phyloP scores from a whole-genome alignment of 2,113 vertebrate species.

The Melanerpes aurifrons region DNA sequence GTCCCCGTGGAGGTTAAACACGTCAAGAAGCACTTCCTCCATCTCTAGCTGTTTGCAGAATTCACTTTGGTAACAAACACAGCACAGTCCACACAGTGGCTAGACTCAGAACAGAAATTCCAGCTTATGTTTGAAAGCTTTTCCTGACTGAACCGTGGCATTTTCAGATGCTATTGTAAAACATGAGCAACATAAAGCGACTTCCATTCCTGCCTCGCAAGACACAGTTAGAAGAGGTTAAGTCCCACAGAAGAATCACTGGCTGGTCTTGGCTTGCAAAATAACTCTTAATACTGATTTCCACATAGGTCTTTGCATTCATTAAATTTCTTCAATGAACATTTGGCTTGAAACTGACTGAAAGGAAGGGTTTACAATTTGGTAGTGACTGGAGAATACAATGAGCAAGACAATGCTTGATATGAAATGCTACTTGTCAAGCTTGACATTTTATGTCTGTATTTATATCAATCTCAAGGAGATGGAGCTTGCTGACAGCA shows the following conservation, averaged over 20 bases:
- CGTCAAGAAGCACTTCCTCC: not conserved
- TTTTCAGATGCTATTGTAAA: not conserved
- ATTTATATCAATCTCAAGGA: slow-evolving; percentile 31
- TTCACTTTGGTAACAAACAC: not conserved
- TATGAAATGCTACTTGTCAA: slow-evolving; percentile 29
- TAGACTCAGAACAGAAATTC: not conserved
- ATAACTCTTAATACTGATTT: not conserved
- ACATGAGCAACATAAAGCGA: not conserved
- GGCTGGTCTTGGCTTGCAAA: not conserved
- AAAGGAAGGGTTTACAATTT: not conserved
- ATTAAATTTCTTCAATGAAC: not conserved
- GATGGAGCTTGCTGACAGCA: slow-evolving; percentile 18
- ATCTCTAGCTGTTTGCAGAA: not conserved
- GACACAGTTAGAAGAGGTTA: not conserved
- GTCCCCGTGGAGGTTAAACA: not conserved
- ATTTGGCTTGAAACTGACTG: not conserved
- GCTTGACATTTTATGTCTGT: slow-evolving; percentile 24
- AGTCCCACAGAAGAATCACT: not conserved
- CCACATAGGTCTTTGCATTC: not conserved
- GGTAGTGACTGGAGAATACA: not conserved
- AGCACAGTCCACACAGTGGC: not conserved
- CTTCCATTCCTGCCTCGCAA: not conserved
- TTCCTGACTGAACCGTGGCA: not conserved
- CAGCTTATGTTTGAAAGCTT: not conserved
- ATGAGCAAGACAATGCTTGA: not conserved